phyloP scores from a whole-genome alignment of 1,140 invertebrate genomes.

The Araneus ventricosus region DNA sequence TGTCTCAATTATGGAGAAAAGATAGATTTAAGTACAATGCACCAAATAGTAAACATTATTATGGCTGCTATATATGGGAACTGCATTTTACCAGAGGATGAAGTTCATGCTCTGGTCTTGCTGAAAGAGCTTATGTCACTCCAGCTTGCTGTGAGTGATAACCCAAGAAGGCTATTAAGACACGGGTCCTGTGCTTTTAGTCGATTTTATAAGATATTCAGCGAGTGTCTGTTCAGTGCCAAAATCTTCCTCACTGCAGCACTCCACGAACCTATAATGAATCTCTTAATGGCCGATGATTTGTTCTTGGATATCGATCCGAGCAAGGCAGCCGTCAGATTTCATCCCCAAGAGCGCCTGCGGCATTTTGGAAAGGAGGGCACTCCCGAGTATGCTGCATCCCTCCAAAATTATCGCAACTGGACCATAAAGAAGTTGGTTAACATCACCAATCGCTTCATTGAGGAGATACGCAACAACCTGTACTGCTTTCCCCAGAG shows the following conservation, averaged over 20 bases:
- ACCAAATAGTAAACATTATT: conserved; percentile 86
- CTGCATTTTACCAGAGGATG: conserved; percentile 90
- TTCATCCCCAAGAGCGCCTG: conserved; percentile 85
- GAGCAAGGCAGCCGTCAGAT: conserved; percentile 80
- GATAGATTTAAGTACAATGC: conserved; percentile 83
- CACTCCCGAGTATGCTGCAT: conserved; percentile 85
- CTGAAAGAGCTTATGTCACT: conserved; percentile 90
- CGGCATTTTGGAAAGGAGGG: conserved; percentile 90
- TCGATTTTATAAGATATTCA: conserved; percentile 92
- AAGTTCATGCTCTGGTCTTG: conserved; percentile 87
- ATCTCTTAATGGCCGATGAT: conserved; percentile 95
- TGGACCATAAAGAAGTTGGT: conserved; percentile 91
- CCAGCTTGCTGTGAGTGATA: conserved; percentile 89
- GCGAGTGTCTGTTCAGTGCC: conserved; percentile 93
- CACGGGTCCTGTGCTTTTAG: conserved; percentile 93
- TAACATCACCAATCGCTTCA: conserved; percentile 89
- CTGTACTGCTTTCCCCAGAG: conserved; percentile 94
- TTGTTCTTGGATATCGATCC: conserved; percentile 95
- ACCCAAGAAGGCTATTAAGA: conserved; percentile 90
- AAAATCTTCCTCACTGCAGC: conserved; percentile 96
- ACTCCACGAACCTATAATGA: conserved; percentile 93
- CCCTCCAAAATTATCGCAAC: conserved; percentile 86
- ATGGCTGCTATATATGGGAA: conserved; percentile 91
- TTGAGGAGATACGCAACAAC: conserved; percentile 90
- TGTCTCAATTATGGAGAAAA: conserved; percentile 90